phyloP scores from a whole-genome alignment of 2,113 vertebrate species.

The Ciconia stormi region DNA sequence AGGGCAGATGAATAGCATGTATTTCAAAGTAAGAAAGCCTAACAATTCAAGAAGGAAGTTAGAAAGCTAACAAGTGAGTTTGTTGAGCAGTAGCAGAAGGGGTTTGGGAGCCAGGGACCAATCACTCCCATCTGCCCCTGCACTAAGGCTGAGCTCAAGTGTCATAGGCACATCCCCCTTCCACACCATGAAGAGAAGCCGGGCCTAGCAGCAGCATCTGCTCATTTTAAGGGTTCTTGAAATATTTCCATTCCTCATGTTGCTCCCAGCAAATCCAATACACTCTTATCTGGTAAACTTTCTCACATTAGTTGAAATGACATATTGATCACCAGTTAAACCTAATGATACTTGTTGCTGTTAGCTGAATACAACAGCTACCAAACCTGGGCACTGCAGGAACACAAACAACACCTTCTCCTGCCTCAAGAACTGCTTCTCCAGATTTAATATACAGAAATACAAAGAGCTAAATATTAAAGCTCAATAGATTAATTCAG shows the following conservation, averaged over 20 bases:
- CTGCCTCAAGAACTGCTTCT: neutral
- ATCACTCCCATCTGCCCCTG: neutral
- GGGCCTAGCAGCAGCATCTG: neutral
- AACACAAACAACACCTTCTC: neutral
- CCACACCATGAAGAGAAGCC: neutral
- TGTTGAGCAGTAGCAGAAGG: neutral
- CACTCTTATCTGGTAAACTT: neutral
- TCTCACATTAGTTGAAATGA: neutral
- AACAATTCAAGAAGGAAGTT: neutral
- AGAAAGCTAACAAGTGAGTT: neutral
- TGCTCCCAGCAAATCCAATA: neutral
- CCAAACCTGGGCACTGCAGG: neutral
- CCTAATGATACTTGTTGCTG: neutral
- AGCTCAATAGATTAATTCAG: neutral
- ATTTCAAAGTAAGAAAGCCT: neutral
- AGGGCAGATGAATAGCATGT: neutral
- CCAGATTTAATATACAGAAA: neutral
- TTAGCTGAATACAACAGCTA: neutral
- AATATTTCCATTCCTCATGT: neutral
- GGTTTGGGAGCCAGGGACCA: neutral
- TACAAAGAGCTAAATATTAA: neutral
- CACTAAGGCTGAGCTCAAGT: accelerated
- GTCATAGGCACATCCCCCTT: neutral
- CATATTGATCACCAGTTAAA: neutral
- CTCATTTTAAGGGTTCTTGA: neutral